Conservation (phyloP, 2,113 vertebrate species). For the Brachirus orientalis region DNA sequence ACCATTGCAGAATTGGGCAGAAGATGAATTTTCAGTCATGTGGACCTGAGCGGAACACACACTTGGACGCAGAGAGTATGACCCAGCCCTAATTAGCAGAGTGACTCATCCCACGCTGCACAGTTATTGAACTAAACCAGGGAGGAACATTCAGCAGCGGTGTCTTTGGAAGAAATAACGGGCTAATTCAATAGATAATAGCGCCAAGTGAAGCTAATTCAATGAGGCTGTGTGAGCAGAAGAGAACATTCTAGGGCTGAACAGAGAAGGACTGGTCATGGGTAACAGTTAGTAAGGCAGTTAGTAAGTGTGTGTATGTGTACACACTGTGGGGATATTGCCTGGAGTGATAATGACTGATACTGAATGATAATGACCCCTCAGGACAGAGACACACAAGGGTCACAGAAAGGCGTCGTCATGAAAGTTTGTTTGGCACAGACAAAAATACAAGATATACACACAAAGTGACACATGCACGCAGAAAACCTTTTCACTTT, state of each 20-base stretch:
- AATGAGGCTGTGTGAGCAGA: slow-evolving; percentile 58
- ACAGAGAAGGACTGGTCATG: slow-evolving; percentile 33
- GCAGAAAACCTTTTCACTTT: slow-evolving; percentile 8
- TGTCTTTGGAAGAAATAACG: slow-evolving; percentile 40
- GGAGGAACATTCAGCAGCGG: slow-evolving; percentile 29
- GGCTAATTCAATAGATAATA: slow-evolving; percentile 54
- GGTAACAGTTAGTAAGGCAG: slow-evolving; percentile 24
- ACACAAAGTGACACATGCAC: background rate
- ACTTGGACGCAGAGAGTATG: too few species aligned
- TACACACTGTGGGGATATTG: slow-evolving; percentile 18
- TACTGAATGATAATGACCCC: slow-evolving; percentile 25
- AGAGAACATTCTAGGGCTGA: slow-evolving; percentile 38
- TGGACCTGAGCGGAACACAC: too few species aligned
- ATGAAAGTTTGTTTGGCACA: background rate
- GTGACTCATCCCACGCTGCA: slow-evolving; percentile 40
- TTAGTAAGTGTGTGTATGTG: slow-evolving; percentile 6
- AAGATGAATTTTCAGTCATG: too few species aligned
- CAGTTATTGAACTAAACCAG: slow-evolving; percentile 39
- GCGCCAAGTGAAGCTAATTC: slow-evolving; percentile 50
- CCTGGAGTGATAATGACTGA: slow-evolving; percentile 9
- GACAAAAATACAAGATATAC: slow-evolving; percentile 31
- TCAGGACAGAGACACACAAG: slow-evolving; percentile 21
- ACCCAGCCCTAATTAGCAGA: background rate
- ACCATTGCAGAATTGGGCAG: too few species aligned
- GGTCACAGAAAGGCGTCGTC: slow-evolving; percentile 8